Percentiles rank a stretch among this genome's conserved stretches.
Conservation (phyloP, 2,113 vertebrate genomes). For the Meriones unguiculatus region DNA sequence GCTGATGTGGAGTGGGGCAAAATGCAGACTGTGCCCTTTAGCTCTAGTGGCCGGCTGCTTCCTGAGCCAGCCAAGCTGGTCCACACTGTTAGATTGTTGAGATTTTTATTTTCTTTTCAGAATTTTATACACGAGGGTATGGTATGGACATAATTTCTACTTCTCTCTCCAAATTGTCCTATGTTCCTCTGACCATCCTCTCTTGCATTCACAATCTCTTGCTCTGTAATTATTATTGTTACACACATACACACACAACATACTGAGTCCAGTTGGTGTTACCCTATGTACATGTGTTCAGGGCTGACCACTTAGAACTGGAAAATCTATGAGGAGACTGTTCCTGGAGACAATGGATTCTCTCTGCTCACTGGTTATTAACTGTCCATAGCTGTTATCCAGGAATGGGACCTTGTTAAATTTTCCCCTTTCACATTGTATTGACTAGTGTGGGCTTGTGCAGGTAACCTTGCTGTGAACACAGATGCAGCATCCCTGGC, state of each 20-base stretch:
- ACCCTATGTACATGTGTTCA: background rate
- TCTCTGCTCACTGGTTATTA: background rate
- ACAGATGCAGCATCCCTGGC: background rate
- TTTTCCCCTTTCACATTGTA: background rate
- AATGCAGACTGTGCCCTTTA: background rate
- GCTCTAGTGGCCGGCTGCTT: background rate
- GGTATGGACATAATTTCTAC: background rate
- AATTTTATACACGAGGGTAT: background rate
- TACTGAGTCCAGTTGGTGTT: background rate
- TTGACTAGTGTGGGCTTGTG: too few relatives aligned
- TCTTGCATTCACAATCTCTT: background rate
- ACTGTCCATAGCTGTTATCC: background rate
- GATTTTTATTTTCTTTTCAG: background rate
- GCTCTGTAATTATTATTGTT: background rate
- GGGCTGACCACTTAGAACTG: background rate
- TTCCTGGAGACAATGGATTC: background rate
- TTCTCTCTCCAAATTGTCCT: background rate
- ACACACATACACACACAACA: background rate
- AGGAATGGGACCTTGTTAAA: background rate
- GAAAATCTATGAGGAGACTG: background rate
- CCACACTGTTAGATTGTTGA: background rate
- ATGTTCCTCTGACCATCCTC: background rate
- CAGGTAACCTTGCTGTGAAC: background rate
- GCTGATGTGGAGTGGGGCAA: background rate
- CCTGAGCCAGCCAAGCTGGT: background rate